These are phyloP conservation scores for Aulostomus chinensis DNA, from an alignment of 2,797 vertebrate genomes.

Conservation along the genomic window DNA sequence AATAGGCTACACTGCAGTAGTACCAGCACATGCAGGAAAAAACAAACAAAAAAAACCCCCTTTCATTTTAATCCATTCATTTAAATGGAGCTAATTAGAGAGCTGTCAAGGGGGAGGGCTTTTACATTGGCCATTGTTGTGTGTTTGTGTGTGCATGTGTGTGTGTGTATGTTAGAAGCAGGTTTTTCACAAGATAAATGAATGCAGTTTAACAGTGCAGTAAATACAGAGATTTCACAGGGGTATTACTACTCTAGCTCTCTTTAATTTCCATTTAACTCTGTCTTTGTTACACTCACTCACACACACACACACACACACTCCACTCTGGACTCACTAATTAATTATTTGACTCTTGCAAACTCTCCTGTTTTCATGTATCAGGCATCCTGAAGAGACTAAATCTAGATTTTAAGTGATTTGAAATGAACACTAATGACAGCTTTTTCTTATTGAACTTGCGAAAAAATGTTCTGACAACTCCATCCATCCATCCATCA, in stretches of 20 bases:
- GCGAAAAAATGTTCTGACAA: neutral
- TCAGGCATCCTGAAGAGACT: conserved; percentile 11
- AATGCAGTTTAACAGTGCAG: conserved; percentile 62
- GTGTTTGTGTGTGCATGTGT: conserved; percentile 9
- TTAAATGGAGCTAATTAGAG: conserved; percentile 64
- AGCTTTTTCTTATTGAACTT: conserved; percentile 17
- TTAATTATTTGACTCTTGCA: conserved; percentile 31
- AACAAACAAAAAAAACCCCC: too few species aligned
- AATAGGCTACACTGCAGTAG: conserved; percentile 35
- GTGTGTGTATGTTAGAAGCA: conserved; percentile 12
- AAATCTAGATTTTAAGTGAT: conserved; percentile 10
- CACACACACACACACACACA: conserved; percentile 6
- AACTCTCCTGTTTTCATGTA: conserved; percentile 1
- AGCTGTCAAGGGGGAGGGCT: conserved; percentile 43
- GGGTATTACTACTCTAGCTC: conserved; percentile 44
- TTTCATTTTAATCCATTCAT: conserved; percentile 58
- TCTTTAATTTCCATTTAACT: conserved; percentile 38
- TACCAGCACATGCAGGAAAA: conserved; percentile 29
- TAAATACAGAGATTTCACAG: conserved; percentile 62
- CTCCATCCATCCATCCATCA: too few species aligned
- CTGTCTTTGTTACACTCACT: conserved; percentile 13
- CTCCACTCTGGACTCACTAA: conserved; percentile 13
- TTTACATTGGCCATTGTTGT: conserved; percentile 33
- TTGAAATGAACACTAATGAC: too few species aligned
- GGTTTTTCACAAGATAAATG: conserved; percentile 63